These are phyloP conservation scores for Cheilosia vernalis DNA, from an alignment of 2,888 invertebrate genomes.

Conservation along the genomic window DNA sequence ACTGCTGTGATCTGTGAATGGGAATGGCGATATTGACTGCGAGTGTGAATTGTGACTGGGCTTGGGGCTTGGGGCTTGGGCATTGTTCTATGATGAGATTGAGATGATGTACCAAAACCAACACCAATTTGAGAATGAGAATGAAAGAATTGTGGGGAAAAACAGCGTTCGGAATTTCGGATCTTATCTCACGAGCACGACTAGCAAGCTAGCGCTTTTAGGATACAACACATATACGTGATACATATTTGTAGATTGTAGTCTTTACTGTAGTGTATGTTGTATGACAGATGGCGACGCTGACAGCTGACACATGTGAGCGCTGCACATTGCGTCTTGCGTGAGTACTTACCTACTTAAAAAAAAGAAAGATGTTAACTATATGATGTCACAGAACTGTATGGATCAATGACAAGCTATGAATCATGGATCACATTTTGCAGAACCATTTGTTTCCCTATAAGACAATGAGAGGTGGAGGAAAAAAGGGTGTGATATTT, in stretches of 20 bases:
- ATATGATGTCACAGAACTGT: slow-evolving; percentile 63
- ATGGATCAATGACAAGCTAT: neutral
- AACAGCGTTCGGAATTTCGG: neutral
- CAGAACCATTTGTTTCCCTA: neutral
- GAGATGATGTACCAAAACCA: no score
- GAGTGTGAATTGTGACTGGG: no score
- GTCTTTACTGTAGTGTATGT: no score
- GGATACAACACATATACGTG: no score
- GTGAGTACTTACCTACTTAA: slow-evolving; percentile 5
- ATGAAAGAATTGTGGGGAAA: neutral
- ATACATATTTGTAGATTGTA: no score
- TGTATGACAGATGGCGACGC: neutral
- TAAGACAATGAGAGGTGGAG: slow-evolving; percentile 24
- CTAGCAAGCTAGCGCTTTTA: slow-evolving; percentile 25
- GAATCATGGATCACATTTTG: slow-evolving; percentile 38
- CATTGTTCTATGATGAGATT: no score
- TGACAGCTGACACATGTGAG: slow-evolving; percentile 43
- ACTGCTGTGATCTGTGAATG: neutral
- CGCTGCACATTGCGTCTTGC: neutral
- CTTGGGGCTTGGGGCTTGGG: no score
- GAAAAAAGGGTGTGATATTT: slow-evolving; percentile 28
- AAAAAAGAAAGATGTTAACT: slow-evolving; percentile 2
- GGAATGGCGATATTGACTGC: no score
- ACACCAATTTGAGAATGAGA: neutral
- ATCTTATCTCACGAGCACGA: neutral